Evolutionary conservation across 2,113 vertebrate species (phyloP).

Genomic region (Alosa alosa): DNA sequence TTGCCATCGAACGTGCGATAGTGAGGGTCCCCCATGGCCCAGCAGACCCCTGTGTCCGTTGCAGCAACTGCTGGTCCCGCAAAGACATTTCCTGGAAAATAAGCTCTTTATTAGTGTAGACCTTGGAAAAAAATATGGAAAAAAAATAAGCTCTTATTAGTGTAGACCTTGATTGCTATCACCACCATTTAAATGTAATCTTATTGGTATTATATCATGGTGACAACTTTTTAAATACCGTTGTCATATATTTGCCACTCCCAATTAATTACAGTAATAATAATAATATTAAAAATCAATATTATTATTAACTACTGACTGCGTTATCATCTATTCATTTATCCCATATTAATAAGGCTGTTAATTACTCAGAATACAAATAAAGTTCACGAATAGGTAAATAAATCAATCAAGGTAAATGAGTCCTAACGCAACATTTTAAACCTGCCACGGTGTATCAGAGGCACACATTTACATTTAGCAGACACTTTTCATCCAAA

Average conservation of each 20-base stretch:
- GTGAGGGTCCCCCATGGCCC: constrained; percentile 52
- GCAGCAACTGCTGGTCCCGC: background rate
- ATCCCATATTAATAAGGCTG: background rate
- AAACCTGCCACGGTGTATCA: too few species aligned
- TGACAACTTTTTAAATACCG: background rate
- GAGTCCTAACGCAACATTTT: background rate
- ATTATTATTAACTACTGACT: background rate
- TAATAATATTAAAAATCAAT: too few species aligned
- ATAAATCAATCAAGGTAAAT: too few species aligned
- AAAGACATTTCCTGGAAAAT: background rate
- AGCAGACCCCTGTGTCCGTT: constrained; percentile 44
- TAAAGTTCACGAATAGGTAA: background rate
- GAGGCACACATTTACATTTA: too few species aligned
- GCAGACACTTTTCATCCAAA: too few species aligned
- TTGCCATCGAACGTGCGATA: constrained; percentile 55
- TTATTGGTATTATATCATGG: background rate
- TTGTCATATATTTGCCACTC: background rate
- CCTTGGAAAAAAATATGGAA: too few species aligned
- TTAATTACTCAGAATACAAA: background rate
- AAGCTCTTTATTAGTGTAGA: background rate
- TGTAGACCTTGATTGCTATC: background rate
- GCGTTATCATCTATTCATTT: background rate
- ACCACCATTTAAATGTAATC: background rate
- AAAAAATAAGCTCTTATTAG: background rate
- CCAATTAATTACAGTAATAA: too few species aligned